Conservation (phyloP, 2,797 vertebrate genomes). For the Rhynchonycteris naso region DNA sequence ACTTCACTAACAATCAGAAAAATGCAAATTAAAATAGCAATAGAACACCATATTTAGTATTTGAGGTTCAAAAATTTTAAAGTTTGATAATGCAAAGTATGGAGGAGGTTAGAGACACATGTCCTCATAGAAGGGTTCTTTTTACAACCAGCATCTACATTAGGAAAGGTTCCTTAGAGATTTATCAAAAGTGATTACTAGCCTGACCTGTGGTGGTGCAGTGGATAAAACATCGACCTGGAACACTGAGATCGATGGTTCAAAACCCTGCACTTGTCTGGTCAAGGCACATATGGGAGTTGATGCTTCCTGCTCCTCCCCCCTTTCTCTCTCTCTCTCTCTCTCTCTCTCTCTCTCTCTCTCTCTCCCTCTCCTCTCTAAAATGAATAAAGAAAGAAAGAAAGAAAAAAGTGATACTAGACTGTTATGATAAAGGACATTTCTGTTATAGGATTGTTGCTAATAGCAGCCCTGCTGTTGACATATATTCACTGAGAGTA, state of each 20-base stretch:
- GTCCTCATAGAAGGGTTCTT: background rate
- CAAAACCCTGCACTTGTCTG: no score
- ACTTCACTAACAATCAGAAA: slow-evolving; percentile 37
- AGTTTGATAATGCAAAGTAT: background rate
- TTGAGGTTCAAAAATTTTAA: slow-evolving; percentile 3
- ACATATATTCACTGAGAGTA: background rate
- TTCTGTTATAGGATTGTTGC: background rate
- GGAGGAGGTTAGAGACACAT: background rate
- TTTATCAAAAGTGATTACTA: background rate
- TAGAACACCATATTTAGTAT: background rate
- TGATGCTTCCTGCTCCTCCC: no score
- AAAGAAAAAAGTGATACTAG: no score
- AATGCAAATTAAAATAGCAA: slow-evolving; percentile 23
- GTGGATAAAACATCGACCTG: no score
- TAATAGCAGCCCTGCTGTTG: background rate
- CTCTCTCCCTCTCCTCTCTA: no score
- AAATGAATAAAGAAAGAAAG: no score
- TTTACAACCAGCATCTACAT: background rate
- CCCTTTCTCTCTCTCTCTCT: no score
- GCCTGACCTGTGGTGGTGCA: no score
- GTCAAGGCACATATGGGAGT: no score
- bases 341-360: no score
- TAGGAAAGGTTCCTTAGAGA: background rate
- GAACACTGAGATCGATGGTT: no score
- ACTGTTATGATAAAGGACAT: background rate